Conservation (phyloP, 2,888 invertebrate genomes). For the Coelopa pilipes region DNA sequence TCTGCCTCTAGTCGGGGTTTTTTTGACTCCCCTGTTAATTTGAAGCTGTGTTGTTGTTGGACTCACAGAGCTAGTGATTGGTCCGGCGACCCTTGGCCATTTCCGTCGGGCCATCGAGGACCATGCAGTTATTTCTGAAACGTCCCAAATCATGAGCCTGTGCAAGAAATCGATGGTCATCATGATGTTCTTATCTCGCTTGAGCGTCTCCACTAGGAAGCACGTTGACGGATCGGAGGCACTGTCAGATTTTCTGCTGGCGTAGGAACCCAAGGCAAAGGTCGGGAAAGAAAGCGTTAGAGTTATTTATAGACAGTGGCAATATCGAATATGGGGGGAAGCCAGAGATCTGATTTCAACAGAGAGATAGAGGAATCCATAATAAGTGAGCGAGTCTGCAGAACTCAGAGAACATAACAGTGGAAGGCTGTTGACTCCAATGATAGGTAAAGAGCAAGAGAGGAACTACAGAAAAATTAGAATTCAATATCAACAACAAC, state of each 20-base stretch:
- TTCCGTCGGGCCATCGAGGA: constrained; percentile 88
- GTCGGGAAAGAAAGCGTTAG: too few relatives aligned
- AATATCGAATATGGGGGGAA: too few relatives aligned
- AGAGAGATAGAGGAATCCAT: too few relatives aligned
- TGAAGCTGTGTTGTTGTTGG: background rate
- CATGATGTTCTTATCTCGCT: constrained; percentile 85
- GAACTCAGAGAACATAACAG: too few relatives aligned
- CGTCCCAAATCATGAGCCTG: constrained; percentile 83
- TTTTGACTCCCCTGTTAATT: background rate
- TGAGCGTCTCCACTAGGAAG: constrained; percentile 87
- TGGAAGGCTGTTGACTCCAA: too few relatives aligned
- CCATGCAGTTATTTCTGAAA: constrained; percentile 88
- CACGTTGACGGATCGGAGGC: constrained; percentile 85
- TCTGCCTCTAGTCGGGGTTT: too few relatives aligned
- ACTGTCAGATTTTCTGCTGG: constrained; percentile 92
- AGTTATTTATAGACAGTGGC: too few relatives aligned
- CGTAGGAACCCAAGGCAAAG: constrained; percentile 78
- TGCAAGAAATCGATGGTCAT: constrained; percentile 89
- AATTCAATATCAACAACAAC: too few relatives aligned
- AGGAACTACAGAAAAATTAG: too few relatives aligned
- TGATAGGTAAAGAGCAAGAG: too few relatives aligned
- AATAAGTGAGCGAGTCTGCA: too few relatives aligned
- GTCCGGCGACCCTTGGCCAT: constrained; percentile 92
- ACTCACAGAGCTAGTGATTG: constrained; percentile 91
- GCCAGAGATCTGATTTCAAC: too few relatives aligned